Conservation (phyloP, 1,140 invertebrate genomes). For the Phthorimaea operculella region DNA sequence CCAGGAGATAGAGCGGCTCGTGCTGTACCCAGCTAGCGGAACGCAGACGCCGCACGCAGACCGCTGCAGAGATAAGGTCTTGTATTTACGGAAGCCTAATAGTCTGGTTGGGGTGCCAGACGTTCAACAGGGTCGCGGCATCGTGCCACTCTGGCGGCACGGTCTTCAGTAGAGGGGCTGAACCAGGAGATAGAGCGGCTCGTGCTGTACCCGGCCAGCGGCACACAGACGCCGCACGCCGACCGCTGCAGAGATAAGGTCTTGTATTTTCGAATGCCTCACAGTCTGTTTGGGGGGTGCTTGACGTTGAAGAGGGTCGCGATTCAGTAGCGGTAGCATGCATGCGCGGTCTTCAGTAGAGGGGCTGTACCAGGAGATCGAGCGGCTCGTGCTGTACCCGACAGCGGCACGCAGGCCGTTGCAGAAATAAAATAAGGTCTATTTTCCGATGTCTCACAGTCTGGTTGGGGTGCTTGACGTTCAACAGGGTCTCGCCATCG, state of each 20-base stretch:
- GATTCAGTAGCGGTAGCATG: slow-evolving; percentile 53
- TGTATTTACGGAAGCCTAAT: too few relatives aligned
- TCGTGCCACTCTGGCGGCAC: slow-evolving; percentile 75
- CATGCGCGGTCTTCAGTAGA: slow-evolving; percentile 85
- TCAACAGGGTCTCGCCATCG: too few relatives aligned
- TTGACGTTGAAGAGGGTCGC: slow-evolving; percentile 46
- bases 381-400: slow-evolving; percentile 74
- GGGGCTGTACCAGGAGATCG: slow-evolving; percentile 86
- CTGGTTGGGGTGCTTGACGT: too few relatives aligned
- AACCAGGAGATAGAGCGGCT: slow-evolving; percentile 86
- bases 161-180: slow-evolving; percentile 85
- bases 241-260: slow-evolving; percentile 63
- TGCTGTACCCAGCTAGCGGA: slow-evolving; percentile 67
- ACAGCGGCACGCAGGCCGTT: slow-evolving; percentile 56
- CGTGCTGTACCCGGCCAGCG: slow-evolving; percentile 68
- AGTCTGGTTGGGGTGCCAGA: too few relatives aligned
- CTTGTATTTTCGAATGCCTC: too few relatives aligned
- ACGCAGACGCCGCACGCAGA: slow-evolving; percentile 61
- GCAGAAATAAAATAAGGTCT: slow-evolving; percentile 66
- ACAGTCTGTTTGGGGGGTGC: too few relatives aligned
- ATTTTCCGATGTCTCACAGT: too few relatives aligned
- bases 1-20: slow-evolving; percentile 83
- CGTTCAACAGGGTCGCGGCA: slow-evolving; percentile 45
- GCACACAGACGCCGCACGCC: slow-evolving; percentile 57
- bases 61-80: slow-evolving; percentile 60